phyloP scores from a whole-genome alignment of 30 jellyfish, hydroid and myxozoan species.

The Mastigias papua region DNA sequence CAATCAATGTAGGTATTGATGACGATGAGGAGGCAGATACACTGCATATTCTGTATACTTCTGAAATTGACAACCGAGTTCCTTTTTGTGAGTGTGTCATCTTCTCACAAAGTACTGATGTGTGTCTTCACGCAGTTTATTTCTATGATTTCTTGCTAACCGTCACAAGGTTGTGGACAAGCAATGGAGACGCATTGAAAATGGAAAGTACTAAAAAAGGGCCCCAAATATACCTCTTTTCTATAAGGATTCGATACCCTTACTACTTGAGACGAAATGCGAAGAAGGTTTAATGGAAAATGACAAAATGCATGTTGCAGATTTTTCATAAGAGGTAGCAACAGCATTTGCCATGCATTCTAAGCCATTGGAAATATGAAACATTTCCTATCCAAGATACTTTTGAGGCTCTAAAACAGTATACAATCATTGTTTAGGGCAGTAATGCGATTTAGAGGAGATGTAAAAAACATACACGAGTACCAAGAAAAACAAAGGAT shows the following conservation, averaged over 20 bases:
- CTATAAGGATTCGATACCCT: neutral
- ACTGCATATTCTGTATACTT: slow-evolving; percentile 36
- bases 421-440: too few relatives aligned
- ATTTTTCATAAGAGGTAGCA: neutral
- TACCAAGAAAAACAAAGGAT: too few relatives aligned
- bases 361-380: neutral
- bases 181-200: neutral
- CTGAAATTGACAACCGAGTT: slow-evolving; percentile 46
- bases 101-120: slow-evolving; percentile 62
- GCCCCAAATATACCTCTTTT: neutral
- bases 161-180: slow-evolving; percentile 12
- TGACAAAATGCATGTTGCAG: slow-evolving; percentile 1
- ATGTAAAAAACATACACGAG: too few relatives aligned
- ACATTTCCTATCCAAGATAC: neutral
- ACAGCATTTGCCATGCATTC: neutral
- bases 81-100: slow-evolving; percentile 51
- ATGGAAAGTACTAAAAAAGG: neutral
- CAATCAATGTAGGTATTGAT: slow-evolving; percentile 24
- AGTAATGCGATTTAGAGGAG: too few relatives aligned
- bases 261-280: slow-evolving; percentile 22
- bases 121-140: slow-evolving; percentile 21
- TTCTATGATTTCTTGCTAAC: slow-evolving; percentile 20
- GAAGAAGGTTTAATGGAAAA: slow-evolving; percentile 24
- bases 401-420: too few relatives aligned
- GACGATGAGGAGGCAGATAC: slow-evolving; percentile 77